A percentile compares a stretch with the other conserved stretches of the same genome.
phyloP scores from a whole-genome alignment of 2,888 invertebrate genomes.

The Deilephila porcellus region DNA sequence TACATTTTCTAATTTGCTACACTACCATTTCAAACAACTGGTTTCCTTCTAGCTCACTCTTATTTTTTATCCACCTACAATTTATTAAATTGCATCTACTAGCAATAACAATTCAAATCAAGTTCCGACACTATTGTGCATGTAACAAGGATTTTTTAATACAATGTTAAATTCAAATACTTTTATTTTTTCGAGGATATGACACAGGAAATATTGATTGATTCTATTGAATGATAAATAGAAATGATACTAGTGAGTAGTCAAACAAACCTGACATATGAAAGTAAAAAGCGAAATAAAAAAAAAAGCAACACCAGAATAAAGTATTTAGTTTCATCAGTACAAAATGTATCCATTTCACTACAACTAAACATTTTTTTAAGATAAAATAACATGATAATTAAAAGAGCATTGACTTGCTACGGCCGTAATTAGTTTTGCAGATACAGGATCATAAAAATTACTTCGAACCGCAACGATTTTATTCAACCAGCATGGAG shows the following conservation, averaged over 20 bases:
- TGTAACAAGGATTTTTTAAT: no score
- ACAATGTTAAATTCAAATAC: no score
- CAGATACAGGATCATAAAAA: not conserved
- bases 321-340: no score
- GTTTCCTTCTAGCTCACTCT: conserved; percentile 14
- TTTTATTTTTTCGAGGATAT: no score
- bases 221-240: no score
- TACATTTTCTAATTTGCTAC: conserved; percentile 46
- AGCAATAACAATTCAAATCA: not conserved
- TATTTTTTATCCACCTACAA: not conserved
- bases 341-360: not conserved
- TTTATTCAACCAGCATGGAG: not conserved
- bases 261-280: no score
- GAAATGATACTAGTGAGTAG: no score
- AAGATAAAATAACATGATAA: not conserved
- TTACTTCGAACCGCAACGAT: not conserved
- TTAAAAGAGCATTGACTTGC: not conserved
- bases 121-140: not conserved
- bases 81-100: not conserved
- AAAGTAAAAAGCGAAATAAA: no score
- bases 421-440: not conserved
- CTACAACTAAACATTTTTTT: not conserved
- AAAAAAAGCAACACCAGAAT: no score
- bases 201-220: no score
- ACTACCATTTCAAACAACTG: not conserved